Evolutionary conservation across 2,888 invertebrate genomes (phyloP), one percentile per base, ranked within the genome.

Genomic region (Chymomyza fuscimana): DNA sequence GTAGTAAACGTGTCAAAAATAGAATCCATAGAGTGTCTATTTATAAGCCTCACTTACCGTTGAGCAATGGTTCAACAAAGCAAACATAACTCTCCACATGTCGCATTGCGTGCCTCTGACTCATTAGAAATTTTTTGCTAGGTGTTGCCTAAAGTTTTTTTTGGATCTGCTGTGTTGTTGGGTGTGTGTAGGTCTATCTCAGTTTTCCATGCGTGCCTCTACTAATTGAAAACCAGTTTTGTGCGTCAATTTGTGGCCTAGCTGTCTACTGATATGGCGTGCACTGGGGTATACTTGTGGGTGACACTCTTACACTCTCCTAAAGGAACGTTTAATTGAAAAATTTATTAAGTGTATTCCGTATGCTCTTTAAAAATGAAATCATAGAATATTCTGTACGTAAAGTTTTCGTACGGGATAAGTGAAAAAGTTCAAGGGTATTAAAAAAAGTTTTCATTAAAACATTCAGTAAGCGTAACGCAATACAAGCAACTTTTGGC

Each of bases 41-140:
- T 69, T 69, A 65, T 32, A 63, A 63, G 64, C 66, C 56, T n/a
- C 54, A 54, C 54, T 22, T 22, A 54, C 54, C 19, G 32, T 65
- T 66, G 52, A 22, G 10, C 22, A 40, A 4, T 65, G 64, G 22
- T 29, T 32, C 32, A 32, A 61, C 61, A 59, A 46, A 64, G 62
- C 73, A 67, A 52, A 10, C 62, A 54, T 46, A 50, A 67, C 51
- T 51, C 62, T 66, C 59, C 54, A 63, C 65, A 70, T 73, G 73
- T 79, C 67, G 70, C 67, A 73, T 79, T 81, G 86, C 82, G 82
- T 82, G 82, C 65, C 72, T 70, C 72, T 69, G 56, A 54, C 51
- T 69, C 70, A 80, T 81, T 80, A 67, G 15, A 56, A 60, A 58
- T 62, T 46, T 46, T 46, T 67, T 66, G 69, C n/a, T 16, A 46